Evolutionary conservation across 2,797 vertebrate species (phyloP).

Genomic region (Hippocampus kuda): DNA sequence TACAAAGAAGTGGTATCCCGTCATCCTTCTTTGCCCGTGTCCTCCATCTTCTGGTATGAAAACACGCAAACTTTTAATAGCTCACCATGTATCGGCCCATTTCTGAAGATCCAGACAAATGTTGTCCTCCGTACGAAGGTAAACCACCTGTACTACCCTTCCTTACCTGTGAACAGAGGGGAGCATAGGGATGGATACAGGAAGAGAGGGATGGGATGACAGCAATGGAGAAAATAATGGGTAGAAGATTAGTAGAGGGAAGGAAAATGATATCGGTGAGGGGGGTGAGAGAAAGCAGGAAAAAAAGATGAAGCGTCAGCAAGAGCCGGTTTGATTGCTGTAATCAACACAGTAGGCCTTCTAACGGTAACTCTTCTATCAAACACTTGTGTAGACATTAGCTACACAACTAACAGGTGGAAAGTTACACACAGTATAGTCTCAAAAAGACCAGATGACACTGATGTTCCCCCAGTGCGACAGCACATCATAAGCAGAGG

Average conservation of each 20-base stretch:
- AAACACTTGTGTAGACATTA: slow-evolving; percentile 6
- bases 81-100: slow-evolving; percentile 85
- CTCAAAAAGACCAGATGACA: slow-evolving; percentile 18
- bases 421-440: neutral
- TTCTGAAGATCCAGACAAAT: slow-evolving; percentile 78
- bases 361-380: slow-evolving; percentile 2
- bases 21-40: neutral
- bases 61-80: neutral
- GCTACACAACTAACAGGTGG: slow-evolving; percentile 7
- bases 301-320: slow-evolving; percentile 27
- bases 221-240: slow-evolving; percentile 12
- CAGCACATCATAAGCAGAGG: slow-evolving; percentile 19
- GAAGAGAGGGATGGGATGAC: slow-evolving; percentile 12
- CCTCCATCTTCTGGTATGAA: neutral
- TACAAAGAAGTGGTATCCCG: neutral
- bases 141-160: slow-evolving; percentile 79
- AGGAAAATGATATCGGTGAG: slow-evolving; percentile 7
- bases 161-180: slow-evolving; percentile 69
- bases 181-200: slow-evolving; percentile 15
- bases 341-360: slow-evolving; percentile 21
- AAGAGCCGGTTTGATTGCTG: slow-evolving; percentile 28
- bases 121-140: slow-evolving; percentile 71
- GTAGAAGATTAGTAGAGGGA: slow-evolving; percentile 14
- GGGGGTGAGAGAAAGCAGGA: slow-evolving; percentile 8
- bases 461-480: slow-evolving; percentile 27